phyloP scores from a whole-genome alignment of 2,113 vertebrate species.

The Nanorana parkeri region DNA sequence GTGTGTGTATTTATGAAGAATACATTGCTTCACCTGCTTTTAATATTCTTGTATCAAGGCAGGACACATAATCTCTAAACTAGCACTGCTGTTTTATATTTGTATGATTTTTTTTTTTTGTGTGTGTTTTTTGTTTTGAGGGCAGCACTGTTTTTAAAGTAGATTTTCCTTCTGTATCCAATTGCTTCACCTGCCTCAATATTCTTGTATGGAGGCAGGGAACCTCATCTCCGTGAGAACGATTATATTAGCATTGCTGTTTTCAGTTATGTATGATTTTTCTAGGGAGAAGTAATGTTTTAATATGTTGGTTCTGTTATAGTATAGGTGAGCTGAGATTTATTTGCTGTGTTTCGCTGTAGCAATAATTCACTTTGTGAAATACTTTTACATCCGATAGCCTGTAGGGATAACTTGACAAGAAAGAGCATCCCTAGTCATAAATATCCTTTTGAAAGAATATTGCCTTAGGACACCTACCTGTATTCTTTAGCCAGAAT shows the following conservation, averaged over 20 bases:
- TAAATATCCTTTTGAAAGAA: constrained; percentile 52
- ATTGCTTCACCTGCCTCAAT: not conserved
- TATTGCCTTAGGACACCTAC: constrained; percentile 41
- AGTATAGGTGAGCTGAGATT: not conserved
- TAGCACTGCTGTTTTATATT: too few relatives aligned
- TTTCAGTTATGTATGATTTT: not conserved
- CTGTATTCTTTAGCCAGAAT: constrained; percentile 39
- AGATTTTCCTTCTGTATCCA: too few relatives aligned
- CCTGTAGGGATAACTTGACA: constrained; percentile 45
- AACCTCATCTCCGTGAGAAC: not conserved
- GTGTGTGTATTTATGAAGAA: too few relatives aligned
- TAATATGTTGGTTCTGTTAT: not conserved
- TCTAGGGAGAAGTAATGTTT: not conserved
- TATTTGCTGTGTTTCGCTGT: not conserved
- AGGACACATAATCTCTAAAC: too few relatives aligned
- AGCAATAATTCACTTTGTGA: constrained; percentile 40
- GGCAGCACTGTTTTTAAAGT: too few relatives aligned
- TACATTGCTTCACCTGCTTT: too few relatives aligned
- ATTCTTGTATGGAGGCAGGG: not conserved
- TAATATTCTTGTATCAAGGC: too few relatives aligned
- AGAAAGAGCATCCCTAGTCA: constrained; percentile 16
- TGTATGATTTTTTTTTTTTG: not conserved
- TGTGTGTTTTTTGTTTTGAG: too few relatives aligned
- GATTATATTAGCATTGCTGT: not conserved
- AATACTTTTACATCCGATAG: constrained; percentile 27